Base-by-base conservation (phyloP, 2,888 invertebrate species). In the Amblyjoppa fuscipennis region DNA sequence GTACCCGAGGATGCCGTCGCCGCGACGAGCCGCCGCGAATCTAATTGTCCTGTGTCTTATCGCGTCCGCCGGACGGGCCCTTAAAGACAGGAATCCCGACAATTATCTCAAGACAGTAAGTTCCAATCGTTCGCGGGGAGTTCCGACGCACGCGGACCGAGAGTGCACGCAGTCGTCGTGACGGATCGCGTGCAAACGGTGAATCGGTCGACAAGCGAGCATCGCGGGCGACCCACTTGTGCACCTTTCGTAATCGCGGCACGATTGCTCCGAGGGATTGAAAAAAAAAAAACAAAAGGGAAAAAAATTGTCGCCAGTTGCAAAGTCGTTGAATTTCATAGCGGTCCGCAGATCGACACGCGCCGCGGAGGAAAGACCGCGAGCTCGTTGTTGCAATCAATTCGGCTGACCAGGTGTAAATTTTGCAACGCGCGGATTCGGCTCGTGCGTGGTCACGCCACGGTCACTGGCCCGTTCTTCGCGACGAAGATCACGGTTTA, bases 41-140 rank as follows among this genome's bases (percentile, higher is more conserved):
- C 51, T 69, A 6, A 76, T 82, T 66, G 64, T 71, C 20, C 28
- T 80, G 13, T 45, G 41, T 28, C 4, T 68, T 71, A 41, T 82
- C 34, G 66, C 34, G 9, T 45, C 56, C 31, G 69, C 31, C 45
- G 53, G 28, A 45, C 64, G 64, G 45, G 74, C 59, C 20, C 81
- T 75, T 49, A 81, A 28, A 88, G 88, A 41, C 81, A 88, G 38
- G 90, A 91, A 91, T 88, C 91, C 91, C 28, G 91, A 92, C 85
- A 89, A 89, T 75, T 89, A 91, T 82, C 89, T 90, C 45, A 89
- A 82, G 78, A 92, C 92, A 68, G 92, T 92, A 88, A 92, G 90
- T 90, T 82, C 51, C 59, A 34, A 7, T 16, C 2, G 38, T 38
- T 75, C 76, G 4, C 49, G 59, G 28, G 16, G 13, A 13, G 20